Conservation (phyloP, 2,797 vertebrate species). For the Vultur gryphus region DNA sequence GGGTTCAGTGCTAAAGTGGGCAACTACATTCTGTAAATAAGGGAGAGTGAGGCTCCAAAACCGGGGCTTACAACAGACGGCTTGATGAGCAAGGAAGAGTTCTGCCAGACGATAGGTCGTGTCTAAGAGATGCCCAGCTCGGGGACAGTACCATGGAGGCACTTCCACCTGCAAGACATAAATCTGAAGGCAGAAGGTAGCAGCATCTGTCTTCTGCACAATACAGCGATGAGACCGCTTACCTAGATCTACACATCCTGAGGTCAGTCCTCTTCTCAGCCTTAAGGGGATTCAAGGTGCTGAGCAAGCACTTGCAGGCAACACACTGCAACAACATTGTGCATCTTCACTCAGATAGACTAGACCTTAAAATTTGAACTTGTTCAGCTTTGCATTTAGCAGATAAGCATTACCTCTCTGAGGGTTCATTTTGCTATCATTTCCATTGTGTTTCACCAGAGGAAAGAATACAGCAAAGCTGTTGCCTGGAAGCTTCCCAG, state of each 20-base stretch:
- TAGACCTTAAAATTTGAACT: neutral
- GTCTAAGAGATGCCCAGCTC: neutral
- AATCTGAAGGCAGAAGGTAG: neutral
- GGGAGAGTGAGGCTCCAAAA: neutral
- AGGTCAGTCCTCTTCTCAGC: neutral
- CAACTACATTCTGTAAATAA: neutral
- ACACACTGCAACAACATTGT: neutral
- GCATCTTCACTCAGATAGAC: neutral
- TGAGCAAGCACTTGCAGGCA: neutral
- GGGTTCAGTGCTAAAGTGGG: neutral
- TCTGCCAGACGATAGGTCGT: neutral
- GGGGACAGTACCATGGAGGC: neutral
- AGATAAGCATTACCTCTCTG: neutral
- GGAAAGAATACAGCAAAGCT: neutral
- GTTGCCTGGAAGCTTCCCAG: neutral
- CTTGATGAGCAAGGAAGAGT: neutral
- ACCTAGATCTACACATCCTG: neutral
- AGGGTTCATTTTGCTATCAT: neutral
- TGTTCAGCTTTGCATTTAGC: neutral
- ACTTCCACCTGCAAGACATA: neutral
- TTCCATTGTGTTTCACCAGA: neutral
- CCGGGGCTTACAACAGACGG: neutral
- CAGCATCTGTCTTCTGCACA: neutral
- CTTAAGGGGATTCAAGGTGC: neutral
- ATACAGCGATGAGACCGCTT: neutral